Evolutionary conservation across 2,113 vertebrate species (phyloP), one percentile per base, ranked within the genome.

Genomic region (Cichladusa arquata): DNA sequence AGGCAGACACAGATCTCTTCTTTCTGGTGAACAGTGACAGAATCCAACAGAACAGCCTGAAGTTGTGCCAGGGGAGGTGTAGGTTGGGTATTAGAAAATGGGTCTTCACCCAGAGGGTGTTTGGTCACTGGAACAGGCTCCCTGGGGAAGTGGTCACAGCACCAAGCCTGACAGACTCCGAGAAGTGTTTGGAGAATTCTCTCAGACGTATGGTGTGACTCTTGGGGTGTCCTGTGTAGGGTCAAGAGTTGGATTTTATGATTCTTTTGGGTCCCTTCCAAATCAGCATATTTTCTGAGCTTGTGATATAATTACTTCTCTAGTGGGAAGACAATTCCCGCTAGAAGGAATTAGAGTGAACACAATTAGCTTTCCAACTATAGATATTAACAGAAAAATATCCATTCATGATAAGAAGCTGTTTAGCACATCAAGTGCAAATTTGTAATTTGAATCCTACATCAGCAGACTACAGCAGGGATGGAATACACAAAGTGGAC

Each of bases 21-120:
- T 20, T 19, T 73, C 1, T 31, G 19, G 8, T 66, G 20, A 34
- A 19, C 8, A 45, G 19, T 11, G 48, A 34, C 51, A 57, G 16
- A 0, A 57, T 0, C 11, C 0, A 0, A 42, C 31, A 44, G 13
- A 66, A 34, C 8, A 9, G 29, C 19, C 24, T 74, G 31, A 66
- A 20, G 42, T 0, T 66, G 19, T 42, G 13, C 2, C 2, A 29
- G 25, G 24, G 20, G 11, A 50, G 0, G 2, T 34, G 2, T 57
- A 34, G 19, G 9, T 5, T 50, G 11, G 14, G 14, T n/a, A n/a
- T 58, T 1, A 40, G 34, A 2, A 42, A 28, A 40, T 40, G 5
- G 5, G 23, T 81, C 2, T 58, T 50, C 34, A 23, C 9, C 9
- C 9, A 42, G 31, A 42, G 2, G 4, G 12, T 60, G 24, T 0